phyloP scores from a whole-genome alignment of 2,797 vertebrate genomes.

The Tadarida brasiliensis region DNA sequence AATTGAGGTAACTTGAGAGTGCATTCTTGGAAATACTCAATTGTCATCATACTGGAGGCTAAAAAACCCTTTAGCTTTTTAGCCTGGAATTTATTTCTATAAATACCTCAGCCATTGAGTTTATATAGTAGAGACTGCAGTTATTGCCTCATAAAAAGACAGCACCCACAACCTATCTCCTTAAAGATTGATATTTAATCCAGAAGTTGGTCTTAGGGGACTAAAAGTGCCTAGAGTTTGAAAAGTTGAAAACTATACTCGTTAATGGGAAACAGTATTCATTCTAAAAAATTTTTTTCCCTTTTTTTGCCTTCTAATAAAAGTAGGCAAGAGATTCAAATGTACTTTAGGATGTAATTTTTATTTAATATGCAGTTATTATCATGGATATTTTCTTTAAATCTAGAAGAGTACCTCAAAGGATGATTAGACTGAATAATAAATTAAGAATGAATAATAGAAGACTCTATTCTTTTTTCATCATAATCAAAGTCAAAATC shows the following conservation, averaged over 20 bases:
- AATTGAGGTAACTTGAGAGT: conserved; percentile 4
- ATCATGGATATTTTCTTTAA: conserved; percentile 35
- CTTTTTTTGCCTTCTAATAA: conserved; percentile 27
- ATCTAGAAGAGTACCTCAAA: conserved; percentile 12
- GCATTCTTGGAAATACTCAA: background rate
- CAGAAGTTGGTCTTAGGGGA: background rate
- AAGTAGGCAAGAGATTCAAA: conserved; percentile 3
- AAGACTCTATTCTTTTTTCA: background rate
- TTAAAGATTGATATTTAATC: conserved; percentile 65
- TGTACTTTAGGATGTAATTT: background rate
- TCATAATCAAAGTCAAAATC: conserved; percentile 39
- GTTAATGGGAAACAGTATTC: background rate
- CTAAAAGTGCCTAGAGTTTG: background rate
- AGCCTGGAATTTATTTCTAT: conserved; percentile 70
- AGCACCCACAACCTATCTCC: conserved; percentile 26
- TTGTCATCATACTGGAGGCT: conserved; percentile 60
- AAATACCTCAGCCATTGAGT: conserved; percentile 62
- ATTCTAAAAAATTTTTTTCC: background rate
- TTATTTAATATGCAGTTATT: conserved; percentile 25
- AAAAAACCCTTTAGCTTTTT: conserved; percentile 56
- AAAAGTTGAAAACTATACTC: conserved; percentile 33
- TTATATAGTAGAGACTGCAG: conserved; percentile 66
- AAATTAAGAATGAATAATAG: conserved; percentile 43
- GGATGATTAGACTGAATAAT: conserved; percentile 34
- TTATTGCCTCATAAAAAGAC: conserved; percentile 72